These are phyloP conservation scores for Heteractis magnifica DNA, from an alignment of 92 coral and sea anemone genomes.

Conservation along the genomic window DNA sequence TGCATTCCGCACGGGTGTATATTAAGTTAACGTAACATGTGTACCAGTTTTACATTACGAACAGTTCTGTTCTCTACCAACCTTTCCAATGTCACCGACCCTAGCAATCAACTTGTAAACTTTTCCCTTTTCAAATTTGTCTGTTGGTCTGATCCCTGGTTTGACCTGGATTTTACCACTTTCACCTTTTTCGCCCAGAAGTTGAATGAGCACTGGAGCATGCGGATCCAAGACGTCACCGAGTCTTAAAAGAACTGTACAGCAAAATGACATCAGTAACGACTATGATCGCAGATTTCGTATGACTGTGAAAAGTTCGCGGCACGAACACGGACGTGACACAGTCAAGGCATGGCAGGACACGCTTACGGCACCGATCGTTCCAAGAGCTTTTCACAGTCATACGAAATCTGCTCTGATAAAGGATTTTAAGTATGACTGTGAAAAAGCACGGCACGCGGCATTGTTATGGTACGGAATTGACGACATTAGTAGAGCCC, in stretches of 20 bases:
- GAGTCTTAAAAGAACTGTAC: conserved; percentile 63
- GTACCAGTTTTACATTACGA: no score
- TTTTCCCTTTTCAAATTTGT: conserved; percentile 70
- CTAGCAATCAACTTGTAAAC: conserved; percentile 79
- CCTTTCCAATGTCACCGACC: conserved; percentile 76
- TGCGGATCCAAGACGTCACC: conserved; percentile 82
- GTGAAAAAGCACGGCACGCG: no score
- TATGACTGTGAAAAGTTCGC: no score
- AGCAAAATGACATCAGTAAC: background rate
- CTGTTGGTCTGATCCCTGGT: conserved; percentile 74
- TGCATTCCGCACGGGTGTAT: no score
- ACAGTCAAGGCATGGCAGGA: no score
- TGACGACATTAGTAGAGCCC: no score
- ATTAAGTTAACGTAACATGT: background rate
- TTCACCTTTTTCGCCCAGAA: conserved; percentile 81
- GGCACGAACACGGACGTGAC: background rate
- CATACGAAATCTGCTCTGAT: no score
- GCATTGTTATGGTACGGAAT: no score
- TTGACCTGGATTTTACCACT: conserved; percentile 84
- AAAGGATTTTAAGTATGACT: no score
- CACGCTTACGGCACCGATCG: no score
- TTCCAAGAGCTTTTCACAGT: no score
- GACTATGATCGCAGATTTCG: background rate
- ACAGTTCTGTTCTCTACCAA: conserved; percentile 22
- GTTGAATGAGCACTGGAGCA: conserved; percentile 73